phyloP scores from a whole-genome alignment of 1,140 invertebrate species.

The Ostrea denselamellosa region DNA sequence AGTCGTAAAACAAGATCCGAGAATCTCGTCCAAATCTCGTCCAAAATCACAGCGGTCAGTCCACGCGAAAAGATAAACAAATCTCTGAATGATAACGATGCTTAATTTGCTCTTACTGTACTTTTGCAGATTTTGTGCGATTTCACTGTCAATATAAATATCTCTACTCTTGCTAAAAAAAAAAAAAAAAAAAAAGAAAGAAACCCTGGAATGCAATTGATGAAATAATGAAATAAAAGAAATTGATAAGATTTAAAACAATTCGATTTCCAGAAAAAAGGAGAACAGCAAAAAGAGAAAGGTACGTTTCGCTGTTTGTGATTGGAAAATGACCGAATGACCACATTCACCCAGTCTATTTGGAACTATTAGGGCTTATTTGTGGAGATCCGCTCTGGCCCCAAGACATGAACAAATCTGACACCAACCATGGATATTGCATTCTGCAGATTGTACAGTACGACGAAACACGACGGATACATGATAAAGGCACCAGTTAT shows the following conservation, averaged over 20 bases:
- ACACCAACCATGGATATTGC: background rate
- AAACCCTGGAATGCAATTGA: background rate
- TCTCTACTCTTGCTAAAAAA: background rate
- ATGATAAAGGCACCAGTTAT: too few species aligned
- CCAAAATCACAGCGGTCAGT: conserved; percentile 29
- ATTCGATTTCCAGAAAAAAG: background rate
- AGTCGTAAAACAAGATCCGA: background rate
- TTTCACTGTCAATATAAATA: background rate
- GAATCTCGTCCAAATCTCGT: conserved; percentile 21
- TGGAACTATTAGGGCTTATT: background rate
- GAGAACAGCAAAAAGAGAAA: background rate
- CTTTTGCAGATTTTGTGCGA: background rate
- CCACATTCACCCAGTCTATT: background rate
- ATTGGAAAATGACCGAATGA: background rate
- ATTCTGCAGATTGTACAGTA: background rate
- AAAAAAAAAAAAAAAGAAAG: too few species aligned
- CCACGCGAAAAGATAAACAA: background rate
- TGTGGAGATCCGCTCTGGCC: background rate
- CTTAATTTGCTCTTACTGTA: background rate
- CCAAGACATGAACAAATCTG: background rate
- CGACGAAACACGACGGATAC: background rate
- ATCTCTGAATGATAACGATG: background rate
- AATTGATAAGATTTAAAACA: background rate
- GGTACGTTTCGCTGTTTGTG: background rate
- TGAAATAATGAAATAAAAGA: background rate